Conservation (phyloP, 2,797 vertebrate species). For the Anguilla marmorata region DNA sequence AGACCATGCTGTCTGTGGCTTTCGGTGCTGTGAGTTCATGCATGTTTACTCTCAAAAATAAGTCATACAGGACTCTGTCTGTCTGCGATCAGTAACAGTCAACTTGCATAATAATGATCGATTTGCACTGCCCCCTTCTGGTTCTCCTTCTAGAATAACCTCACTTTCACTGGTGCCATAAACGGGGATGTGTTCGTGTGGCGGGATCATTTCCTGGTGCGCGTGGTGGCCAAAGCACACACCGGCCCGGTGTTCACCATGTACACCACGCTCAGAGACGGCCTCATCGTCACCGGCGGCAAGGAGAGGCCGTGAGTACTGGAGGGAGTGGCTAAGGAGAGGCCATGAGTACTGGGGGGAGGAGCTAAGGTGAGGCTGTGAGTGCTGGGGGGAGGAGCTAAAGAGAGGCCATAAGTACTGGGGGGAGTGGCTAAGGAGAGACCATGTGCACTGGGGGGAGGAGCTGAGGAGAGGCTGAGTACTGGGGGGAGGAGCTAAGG, state of each 20-base stretch:
- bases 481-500: too few species aligned
- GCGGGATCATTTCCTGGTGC: slow-evolving; percentile 90
- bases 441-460: too few species aligned
- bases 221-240: slow-evolving; percentile 94
- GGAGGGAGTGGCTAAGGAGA: too few species aligned
- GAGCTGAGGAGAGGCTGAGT: too few species aligned
- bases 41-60: neutral
- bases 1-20: slow-evolving; percentile 96
- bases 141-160: slow-evolving; percentile 79
- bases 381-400: too few species aligned
- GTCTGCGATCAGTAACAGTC: neutral
- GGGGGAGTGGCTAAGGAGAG: too few species aligned
- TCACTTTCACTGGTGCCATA: slow-evolving; percentile 94
- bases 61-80: neutral
- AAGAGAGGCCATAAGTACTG: too few species aligned
- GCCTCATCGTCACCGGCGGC: slow-evolving; percentile 93
- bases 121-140: neutral
- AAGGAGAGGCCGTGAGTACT: slow-evolving; percentile 92
- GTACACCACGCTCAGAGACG: slow-evolving; percentile 94
- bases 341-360: too few species aligned
- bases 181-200: slow-evolving; percentile 94
- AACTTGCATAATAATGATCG: neutral
- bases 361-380: too few species aligned
- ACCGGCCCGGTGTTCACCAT: slow-evolving; percentile 92
- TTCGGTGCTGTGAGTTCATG: slow-evolving; percentile 92